phyloP scores from a whole-genome alignment of 1,140 invertebrate genomes.

The Drosophila bifasciata region DNA sequence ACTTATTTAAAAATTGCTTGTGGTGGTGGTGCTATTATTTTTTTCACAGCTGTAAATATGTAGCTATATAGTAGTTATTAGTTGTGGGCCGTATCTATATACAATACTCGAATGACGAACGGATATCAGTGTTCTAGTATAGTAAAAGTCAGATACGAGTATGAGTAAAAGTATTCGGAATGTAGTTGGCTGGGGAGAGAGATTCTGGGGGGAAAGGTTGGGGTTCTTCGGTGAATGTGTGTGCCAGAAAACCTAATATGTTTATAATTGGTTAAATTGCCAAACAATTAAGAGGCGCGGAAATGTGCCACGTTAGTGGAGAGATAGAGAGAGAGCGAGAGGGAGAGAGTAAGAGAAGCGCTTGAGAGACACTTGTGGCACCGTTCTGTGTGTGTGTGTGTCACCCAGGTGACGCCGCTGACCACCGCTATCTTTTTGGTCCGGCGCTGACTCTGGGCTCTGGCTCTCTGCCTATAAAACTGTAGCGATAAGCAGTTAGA shows the following conservation, averaged over 20 bases:
- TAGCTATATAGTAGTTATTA: no score
- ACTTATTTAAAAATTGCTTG: no score
- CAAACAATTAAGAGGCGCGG: slow-evolving; percentile 55
- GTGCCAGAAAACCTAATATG: slow-evolving; percentile 64
- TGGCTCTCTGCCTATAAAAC: slow-evolving; percentile 17
- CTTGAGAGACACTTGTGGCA: slow-evolving; percentile 1
- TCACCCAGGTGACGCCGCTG: slow-evolving; percentile 21
- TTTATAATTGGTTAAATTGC: slow-evolving; percentile 73
- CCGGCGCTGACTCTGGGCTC: slow-evolving; percentile 1
- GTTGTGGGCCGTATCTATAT: no score
- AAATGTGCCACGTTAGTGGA: slow-evolving; percentile 26
- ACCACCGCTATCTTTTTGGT: slow-evolving; percentile 4
- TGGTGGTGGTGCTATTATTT: no score
- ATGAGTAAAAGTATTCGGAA: no score
- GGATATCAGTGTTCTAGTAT: no score
- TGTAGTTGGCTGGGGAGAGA: no score
- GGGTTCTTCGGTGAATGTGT: slow-evolving; percentile 45
- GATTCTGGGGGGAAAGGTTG: slow-evolving; percentile 17
- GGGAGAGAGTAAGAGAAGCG: neutral
- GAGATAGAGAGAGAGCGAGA: slow-evolving; percentile 3
- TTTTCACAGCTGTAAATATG: no score
- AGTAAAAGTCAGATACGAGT: no score
- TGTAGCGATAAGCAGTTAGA: slow-evolving; percentile 59
- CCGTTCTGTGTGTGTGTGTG: no score
- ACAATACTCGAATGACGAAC: no score